These are phyloP conservation scores for Chydorus sphaericus DNA, from an alignment of 2,888 invertebrate genomes.

Conservation along the genomic window DNA sequence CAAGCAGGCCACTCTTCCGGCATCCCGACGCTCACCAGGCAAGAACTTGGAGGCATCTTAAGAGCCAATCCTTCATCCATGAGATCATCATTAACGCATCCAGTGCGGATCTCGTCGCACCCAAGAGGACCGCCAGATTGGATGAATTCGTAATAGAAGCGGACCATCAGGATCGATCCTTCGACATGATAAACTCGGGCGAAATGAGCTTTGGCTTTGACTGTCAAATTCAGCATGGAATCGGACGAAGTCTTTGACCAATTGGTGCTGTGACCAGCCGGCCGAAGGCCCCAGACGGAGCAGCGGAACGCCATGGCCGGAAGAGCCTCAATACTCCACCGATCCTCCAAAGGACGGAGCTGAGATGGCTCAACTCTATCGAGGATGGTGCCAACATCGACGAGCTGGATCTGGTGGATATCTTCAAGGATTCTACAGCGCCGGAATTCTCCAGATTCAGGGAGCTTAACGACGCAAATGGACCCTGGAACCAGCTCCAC, in stretches of 20 bases:
- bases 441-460: not conserved
- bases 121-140: not conserved
- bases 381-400: not conserved
- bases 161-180: not conserved
- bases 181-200: not conserved
- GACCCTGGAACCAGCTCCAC: not conserved
- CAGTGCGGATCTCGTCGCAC: not conserved
- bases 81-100: not conserved
- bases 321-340: not conserved
- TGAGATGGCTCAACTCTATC: no score
- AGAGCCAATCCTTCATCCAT: not conserved
- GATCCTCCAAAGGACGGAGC: not conserved
- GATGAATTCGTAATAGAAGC: not conserved
- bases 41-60: not conserved
- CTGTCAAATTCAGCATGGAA: not conserved
- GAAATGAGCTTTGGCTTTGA: not conserved
- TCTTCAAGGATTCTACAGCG: not conserved
- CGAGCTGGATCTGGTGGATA: not conserved
- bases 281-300: not conserved
- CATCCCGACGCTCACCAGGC: not conserved
- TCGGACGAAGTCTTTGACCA: not conserved
- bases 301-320: not conserved
- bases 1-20: not conserved
- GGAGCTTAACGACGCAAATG: not conserved
- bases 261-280: not conserved